Percentiles rank a stretch among this genome's conserved stretches.
Evolutionary conservation across 2,888 invertebrate genomes (phyloP).

Genomic region (Drosophila acutilabella): DNA sequence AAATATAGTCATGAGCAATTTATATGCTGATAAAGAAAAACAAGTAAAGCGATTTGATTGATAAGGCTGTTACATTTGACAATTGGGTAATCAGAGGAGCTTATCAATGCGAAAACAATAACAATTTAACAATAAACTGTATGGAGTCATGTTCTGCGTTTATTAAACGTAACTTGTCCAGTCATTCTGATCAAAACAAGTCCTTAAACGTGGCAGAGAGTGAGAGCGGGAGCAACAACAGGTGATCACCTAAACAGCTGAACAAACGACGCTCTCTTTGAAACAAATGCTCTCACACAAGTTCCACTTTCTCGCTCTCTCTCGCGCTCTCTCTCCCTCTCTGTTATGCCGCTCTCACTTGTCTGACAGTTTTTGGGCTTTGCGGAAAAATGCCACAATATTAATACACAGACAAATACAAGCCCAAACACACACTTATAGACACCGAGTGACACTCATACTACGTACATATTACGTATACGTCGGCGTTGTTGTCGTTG

Average conservation of each 20-base stretch:
- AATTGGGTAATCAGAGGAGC: constrained; percentile 29
- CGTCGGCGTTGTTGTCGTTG: constrained; percentile 41
- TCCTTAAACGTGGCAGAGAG: constrained; percentile 21
- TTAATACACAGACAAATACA: constrained; percentile 33
- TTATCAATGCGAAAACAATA: constrained; percentile 31
- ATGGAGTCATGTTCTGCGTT: constrained; percentile 19
- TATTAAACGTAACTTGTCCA: constrained; percentile 14
- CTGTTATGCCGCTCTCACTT: constrained; percentile 30
- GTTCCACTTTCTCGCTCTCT: constrained; percentile 30
- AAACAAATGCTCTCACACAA: constrained; percentile 36
- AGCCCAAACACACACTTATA: constrained; percentile 25
- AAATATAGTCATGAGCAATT: constrained; percentile 64
- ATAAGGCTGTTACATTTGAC: constrained; percentile 48
- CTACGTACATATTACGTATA: constrained; percentile 62
- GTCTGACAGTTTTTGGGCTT: constrained; percentile 66
- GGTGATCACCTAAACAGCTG: constrained; percentile 61
- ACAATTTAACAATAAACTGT: constrained; percentile 16
- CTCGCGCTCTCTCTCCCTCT: constrained; percentile 3
- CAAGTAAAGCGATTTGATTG: constrained; percentile 42
- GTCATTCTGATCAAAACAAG: constrained; percentile 11
- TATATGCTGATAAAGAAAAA: constrained; percentile 39
- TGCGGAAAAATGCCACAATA: constrained; percentile 67
- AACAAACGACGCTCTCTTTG: constrained; percentile 21
- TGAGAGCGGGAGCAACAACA: constrained; percentile 44
- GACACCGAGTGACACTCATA: constrained; percentile 8